Evolutionary conservation across 2,797 vertebrate genomes (phyloP).

Genomic region (Leuciscus waleckii): DNA sequence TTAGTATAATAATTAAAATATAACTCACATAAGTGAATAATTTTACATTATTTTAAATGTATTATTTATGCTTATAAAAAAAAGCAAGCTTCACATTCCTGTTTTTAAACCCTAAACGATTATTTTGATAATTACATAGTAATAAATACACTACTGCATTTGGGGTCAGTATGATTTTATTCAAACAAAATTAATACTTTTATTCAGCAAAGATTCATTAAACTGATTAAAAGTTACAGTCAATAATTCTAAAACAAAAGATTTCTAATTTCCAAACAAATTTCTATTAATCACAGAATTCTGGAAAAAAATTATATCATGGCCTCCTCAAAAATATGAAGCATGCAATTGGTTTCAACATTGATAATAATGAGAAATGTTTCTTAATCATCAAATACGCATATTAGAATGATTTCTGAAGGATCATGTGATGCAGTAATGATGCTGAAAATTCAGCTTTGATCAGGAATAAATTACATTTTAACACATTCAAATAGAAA

Average conservation of each 20-base stretch:
- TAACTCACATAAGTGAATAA: neutral
- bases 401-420: neutral
- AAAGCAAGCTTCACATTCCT: neutral
- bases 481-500: neutral
- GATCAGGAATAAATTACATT: neutral
- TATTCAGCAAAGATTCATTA: neutral
- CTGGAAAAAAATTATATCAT: neutral
- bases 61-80: neutral
- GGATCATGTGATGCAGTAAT: neutral
- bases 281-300: neutral
- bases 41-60: neutral
- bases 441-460: neutral
- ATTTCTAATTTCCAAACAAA: neutral
- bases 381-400: neutral
- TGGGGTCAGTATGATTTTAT: neutral
- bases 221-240: neutral
- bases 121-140: neutral
- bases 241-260: neutral
- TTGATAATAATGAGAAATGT: neutral
- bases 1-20: neutral
- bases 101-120: neutral
- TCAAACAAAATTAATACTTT: neutral
- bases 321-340: neutral
- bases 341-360: neutral
- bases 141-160: neutral